phyloP scores from a whole-genome alignment of 1,140 invertebrate species.

The Lithobius niger region DNA sequence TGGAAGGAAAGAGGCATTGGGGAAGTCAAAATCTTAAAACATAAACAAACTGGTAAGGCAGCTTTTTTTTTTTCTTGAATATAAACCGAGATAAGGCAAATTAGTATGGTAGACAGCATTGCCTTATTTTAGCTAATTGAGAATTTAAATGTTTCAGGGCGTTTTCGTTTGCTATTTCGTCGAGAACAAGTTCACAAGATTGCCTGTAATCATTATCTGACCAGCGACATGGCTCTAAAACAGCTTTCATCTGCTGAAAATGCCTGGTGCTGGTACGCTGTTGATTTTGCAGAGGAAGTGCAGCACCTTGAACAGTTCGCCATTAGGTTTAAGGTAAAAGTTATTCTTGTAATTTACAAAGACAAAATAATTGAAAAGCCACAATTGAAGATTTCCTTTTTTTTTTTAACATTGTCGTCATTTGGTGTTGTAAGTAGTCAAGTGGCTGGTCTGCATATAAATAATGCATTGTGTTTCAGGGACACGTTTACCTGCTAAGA shows the following conservation, averaged over 20 bases:
- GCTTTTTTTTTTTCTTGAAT: slow-evolving; percentile 8
- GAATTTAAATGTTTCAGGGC: slow-evolving; percentile 21
- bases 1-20: slow-evolving; percentile 38
- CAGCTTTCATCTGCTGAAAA: slow-evolving; percentile 50
- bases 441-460: too few relatives aligned
- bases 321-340: slow-evolving; percentile 52
- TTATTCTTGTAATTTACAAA: too few relatives aligned
- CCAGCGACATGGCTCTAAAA: slow-evolving; percentile 42
- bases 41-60: slow-evolving; percentile 20
- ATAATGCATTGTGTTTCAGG: too few relatives aligned
- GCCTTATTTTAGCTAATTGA: too few relatives aligned
- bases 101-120: slow-evolving; percentile 4
- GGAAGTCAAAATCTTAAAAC: slow-evolving; percentile 31
- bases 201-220: slow-evolving; percentile 37
- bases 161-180: slow-evolving; percentile 30
- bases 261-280: slow-evolving; percentile 60
- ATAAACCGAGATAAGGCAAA: not conserved
- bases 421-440: too few relatives aligned
- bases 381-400: too few relatives aligned
- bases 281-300: slow-evolving; percentile 57
- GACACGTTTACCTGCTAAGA: not conserved
- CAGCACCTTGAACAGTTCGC: slow-evolving; percentile 51
- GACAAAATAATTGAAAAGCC: too few relatives aligned
- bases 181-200: slow-evolving; percentile 32
- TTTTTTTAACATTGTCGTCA: too few relatives aligned